Percentiles rank a stretch among this genome's conserved stretches.
Evolutionary conservation across 2,888 invertebrate species (phyloP).

Genomic region (Melanostoma scalare): DNA sequence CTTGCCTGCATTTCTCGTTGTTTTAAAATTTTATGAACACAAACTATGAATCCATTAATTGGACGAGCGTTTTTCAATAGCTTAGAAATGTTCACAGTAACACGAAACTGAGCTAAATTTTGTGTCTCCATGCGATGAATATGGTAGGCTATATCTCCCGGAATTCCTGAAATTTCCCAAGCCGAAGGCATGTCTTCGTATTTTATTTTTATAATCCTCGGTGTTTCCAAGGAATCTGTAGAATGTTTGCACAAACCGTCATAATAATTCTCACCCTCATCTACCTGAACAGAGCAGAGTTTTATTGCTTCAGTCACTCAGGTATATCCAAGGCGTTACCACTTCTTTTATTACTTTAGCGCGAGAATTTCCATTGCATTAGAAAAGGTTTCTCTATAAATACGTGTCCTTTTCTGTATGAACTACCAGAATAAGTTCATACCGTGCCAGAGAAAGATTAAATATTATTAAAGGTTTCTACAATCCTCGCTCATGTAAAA

Average conservation of each 20-base stretch:
- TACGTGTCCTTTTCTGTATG: slow-evolving; percentile 16
- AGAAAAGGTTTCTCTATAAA: slow-evolving; percentile 38
- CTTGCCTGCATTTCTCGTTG: no score
- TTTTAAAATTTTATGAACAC: no score
- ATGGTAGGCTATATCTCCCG: no score
- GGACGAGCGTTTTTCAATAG: no score
- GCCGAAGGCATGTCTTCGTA: no score
- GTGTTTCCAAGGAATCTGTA: background rate
- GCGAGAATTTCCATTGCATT: background rate
- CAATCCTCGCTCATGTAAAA: background rate
- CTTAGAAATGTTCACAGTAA: no score
- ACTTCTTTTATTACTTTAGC: slow-evolving; percentile 20
- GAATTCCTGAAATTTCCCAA: no score
- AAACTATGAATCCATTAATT: no score
- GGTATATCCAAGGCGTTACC: slow-evolving; percentile 25
- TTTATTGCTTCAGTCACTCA: background rate
- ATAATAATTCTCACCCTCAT: background rate
- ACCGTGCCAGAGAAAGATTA: slow-evolving; percentile 78
- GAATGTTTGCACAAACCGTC: slow-evolving; percentile 44
- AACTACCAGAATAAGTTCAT: slow-evolving; percentile 76
- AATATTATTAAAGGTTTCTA: slow-evolving; percentile 45
- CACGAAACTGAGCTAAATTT: no score
- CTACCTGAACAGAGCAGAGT: slow-evolving; percentile 27
- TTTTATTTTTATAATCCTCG: no score
- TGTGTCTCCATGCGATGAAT: no score